These are phyloP conservation scores for Dastarcus helophoroides DNA, from an alignment of 2,888 invertebrate genomes.

Conservation along the genomic window DNA sequence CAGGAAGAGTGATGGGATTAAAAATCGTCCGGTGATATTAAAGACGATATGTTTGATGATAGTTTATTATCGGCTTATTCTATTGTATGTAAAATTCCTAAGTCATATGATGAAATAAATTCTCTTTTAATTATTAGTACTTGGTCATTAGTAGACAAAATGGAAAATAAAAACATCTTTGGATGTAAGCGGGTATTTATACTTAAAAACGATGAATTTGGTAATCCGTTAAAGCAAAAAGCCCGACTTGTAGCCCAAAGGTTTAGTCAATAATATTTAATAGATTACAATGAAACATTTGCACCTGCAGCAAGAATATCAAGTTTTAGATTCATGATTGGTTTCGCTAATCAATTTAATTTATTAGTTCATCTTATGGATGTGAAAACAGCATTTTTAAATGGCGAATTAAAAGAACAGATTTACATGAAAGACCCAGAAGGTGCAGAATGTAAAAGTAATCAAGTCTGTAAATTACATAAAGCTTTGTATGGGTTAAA, in stretches of 20 bases:
- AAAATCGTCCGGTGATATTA: neutral
- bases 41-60: conserved; percentile 3
- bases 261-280: conserved; percentile 7
- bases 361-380: conserved; percentile 11
- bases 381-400: neutral
- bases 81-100: conserved; percentile 8
- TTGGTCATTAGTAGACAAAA: too few relatives aligned
- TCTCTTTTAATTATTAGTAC: conserved; percentile 8
- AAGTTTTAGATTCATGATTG: conserved; percentile 8
- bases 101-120: conserved; percentile 14
- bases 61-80: conserved; percentile 2
- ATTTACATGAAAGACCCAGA: too few relatives aligned
- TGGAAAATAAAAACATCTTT: conserved; percentile 10
- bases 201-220: conserved; percentile 9
- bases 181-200: conserved; percentile 11
- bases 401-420: neutral
- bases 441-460: too few relatives aligned
- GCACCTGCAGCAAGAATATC: conserved; percentile 8
- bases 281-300: conserved; percentile 8
- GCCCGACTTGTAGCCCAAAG: conserved; percentile 8
- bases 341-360: conserved; percentile 12
- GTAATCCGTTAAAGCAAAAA: conserved; percentile 8
- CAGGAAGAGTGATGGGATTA: conserved; percentile 1
- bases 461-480: too few relatives aligned
- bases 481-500: too few relatives aligned